Percentiles rank a stretch among this genome's conserved stretches.
Conservation (phyloP, 2,888 invertebrate genomes). For the Drosophila longiperda region DNA sequence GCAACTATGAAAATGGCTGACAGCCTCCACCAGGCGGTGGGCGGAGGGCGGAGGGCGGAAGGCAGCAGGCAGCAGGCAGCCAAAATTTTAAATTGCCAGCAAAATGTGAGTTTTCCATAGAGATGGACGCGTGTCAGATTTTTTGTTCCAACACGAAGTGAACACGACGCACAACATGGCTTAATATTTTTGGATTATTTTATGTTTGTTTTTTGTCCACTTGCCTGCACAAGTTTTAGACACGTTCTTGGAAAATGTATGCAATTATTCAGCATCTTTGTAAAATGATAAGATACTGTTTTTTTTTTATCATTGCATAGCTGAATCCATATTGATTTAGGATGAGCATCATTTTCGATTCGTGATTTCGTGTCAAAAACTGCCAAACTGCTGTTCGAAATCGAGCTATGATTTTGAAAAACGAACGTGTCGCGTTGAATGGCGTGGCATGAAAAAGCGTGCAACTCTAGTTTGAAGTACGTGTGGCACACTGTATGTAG, state of each 20-base stretch:
- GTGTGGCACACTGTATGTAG: slow-evolving; percentile 29
- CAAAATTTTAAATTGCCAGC: slow-evolving; percentile 53
- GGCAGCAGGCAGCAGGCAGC: slow-evolving; percentile 14
- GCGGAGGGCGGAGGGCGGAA: slow-evolving; percentile 9
- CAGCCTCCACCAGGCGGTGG: slow-evolving; percentile 28
- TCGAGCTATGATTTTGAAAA: neutral
- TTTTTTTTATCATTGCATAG: neutral
- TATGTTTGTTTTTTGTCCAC: neutral
- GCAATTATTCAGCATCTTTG: neutral
- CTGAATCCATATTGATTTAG: neutral
- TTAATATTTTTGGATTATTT: neutral
- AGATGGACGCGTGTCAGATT: slow-evolving; percentile 1
- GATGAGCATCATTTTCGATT: neutral
- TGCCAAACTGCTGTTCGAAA: neutral
- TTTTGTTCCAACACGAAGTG: neutral
- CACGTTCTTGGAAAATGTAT: neutral
- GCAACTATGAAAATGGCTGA: slow-evolving; percentile 68
- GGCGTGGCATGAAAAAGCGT: neutral
- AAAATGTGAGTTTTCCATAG: slow-evolving; percentile 34
- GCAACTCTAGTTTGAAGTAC: slow-evolving; percentile 39
- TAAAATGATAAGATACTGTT: neutral
- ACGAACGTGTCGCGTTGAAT: slow-evolving; percentile 2
- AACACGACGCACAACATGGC: neutral
- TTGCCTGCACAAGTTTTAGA: neutral
- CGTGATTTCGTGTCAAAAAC: slow-evolving; percentile 1